phyloP scores from a whole-genome alignment of 2,888 invertebrate species.

The Priocnemis perturbator region DNA sequence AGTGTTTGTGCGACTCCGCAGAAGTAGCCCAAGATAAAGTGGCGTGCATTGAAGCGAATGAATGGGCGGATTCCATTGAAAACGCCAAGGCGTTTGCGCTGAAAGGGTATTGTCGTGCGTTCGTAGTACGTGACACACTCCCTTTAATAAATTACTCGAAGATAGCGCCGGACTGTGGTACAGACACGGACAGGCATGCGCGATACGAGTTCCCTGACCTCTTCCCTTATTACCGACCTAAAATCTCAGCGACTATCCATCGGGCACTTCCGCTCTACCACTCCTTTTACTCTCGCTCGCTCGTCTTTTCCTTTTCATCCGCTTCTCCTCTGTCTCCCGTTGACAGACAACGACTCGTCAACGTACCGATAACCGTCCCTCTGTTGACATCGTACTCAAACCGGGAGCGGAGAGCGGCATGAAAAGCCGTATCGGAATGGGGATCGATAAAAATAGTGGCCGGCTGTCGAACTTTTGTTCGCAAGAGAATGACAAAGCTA shows the following conservation, averaged over 20 bases:
- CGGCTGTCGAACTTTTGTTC: background rate
- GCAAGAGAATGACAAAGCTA: background rate
- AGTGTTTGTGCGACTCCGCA: no score
- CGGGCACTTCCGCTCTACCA: conserved; percentile 13
- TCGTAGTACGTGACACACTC: conserved; percentile 32
- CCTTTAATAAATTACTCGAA: conserved; percentile 37
- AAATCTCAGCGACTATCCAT: conserved; percentile 14
- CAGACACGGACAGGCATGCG: no score
- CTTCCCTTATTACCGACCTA: conserved; percentile 38
- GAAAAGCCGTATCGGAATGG: background rate
- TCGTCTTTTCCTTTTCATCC: conserved; percentile 13
- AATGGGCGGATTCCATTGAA: no score
- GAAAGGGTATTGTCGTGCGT: background rate
- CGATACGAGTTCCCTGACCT: conserved; percentile 18
- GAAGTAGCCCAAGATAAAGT: no score
- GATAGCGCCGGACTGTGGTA: conserved; percentile 15
- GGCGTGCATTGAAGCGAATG: no score
- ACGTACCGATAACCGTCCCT: background rate
- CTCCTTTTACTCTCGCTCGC: background rate
- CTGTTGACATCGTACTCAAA: background rate
- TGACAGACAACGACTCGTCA: no score
- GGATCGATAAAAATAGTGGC: background rate
- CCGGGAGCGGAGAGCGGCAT: background rate
- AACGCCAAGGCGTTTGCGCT: no score
- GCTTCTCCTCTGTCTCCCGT: background rate